Evolutionary conservation across 2,113 vertebrate species (phyloP), one percentile per base, ranked within the genome.

Genomic region (Melanostigma gelatinosum): DNA sequence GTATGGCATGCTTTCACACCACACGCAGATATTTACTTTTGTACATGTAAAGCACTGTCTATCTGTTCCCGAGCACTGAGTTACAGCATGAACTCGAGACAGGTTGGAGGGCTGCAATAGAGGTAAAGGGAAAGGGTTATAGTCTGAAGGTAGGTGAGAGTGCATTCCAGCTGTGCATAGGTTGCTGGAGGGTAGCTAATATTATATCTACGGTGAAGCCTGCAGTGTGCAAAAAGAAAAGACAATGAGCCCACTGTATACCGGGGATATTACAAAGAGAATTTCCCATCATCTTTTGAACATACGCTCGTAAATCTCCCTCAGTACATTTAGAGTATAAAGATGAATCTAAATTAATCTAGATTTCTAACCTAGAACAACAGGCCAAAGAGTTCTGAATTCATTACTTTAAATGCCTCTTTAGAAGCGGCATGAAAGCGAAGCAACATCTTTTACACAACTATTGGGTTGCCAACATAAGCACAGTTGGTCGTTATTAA

Each of bases 121-220:
- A 83, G 66, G 72, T 24, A 84, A 85, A 81, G 34, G 55, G 73
- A 68, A 79, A 29, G 38, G 64, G 22, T 76, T 44, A 85, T 77
- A 84, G 85, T 85, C 58, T 82, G 77, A 82, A 75, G 72, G 79
- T 40, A 84, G 69, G 61, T 75, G 79, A 68, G 68, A 74, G 70
- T 73, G 54, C 24, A 64, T 81, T 85, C 84, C 62, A 82, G 75
- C 78, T 76, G 79, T 86, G 79, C 60, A 55, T 87, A 84, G 83
- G 79, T 85, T 86, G 85, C 72, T 67, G 80, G 46, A 69, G 83
- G 69, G 50, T 44, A 70, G 80, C 71, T 88, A 80, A 88, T 83
- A 86, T 90, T 87, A 84, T 68, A 90, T 84, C 38, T 76, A 63
- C 16, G 18, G 84, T 57, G 50, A 75, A 80, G 64, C 36, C 40